Percentiles rank a stretch among this genome's conserved stretches.
Evolutionary conservation across 2,797 vertebrate species (phyloP).

Genomic region (Trematomus bernacchii): DNA sequence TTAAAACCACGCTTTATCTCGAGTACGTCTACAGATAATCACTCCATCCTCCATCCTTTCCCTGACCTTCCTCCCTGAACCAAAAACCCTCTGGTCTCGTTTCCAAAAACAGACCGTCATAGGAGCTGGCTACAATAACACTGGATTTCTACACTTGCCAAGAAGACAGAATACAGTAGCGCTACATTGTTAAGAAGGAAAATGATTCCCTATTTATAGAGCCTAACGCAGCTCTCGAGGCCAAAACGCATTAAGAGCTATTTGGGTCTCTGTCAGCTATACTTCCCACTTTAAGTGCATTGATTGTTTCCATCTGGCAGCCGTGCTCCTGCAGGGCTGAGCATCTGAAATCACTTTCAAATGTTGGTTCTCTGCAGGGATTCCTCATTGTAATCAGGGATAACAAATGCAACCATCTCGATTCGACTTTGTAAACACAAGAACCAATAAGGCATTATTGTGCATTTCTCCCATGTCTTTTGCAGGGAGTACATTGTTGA

Average conservation of each 20-base stretch:
- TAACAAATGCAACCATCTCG: not conserved
- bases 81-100: constrained; percentile 58
- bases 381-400: too few relatives aligned
- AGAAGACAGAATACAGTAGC: constrained; percentile 57
- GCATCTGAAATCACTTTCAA: constrained; percentile 16
- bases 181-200: constrained; percentile 57
- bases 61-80: constrained; percentile 6
- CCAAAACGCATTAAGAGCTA: constrained; percentile 44
- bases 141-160: constrained; percentile 53
- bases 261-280: constrained; percentile 12
- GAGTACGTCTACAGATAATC: constrained; percentile 34
- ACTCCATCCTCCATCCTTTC: constrained; percentile 66
- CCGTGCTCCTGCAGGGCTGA: not conserved
- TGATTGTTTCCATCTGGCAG: constrained; percentile 22
- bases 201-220: constrained; percentile 32
- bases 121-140: constrained; percentile 66
- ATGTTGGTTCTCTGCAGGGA: constrained; percentile 20
- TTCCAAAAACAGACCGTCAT: constrained; percentile 60
- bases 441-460: constrained; percentile 34
- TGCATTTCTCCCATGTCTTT: not conserved
- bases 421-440: constrained; percentile 46
- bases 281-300: constrained; percentile 1
- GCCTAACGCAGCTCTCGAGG: constrained; percentile 31
- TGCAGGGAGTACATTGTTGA: too few relatives aligned
- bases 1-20: constrained; percentile 38